These are phyloP conservation scores for Enteromius radiatus DNA, from an alignment of 2,797 vertebrate genomes.

Conservation along the genomic window DNA sequence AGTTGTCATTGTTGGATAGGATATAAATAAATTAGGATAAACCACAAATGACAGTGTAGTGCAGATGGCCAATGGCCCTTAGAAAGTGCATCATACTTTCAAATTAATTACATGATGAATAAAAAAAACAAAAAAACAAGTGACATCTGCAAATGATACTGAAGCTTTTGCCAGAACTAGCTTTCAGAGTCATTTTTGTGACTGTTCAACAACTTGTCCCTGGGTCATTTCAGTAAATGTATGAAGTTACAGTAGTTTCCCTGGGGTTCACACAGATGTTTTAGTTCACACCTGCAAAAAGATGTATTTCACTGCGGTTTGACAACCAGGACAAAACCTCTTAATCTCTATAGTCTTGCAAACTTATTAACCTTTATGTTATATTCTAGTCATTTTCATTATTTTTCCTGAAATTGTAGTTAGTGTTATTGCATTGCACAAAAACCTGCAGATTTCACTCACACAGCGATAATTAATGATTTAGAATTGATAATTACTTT, in stretches of 20 bases:
- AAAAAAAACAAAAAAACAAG: not conserved
- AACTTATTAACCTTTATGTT: not conserved
- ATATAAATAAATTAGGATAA: conserved; percentile 1
- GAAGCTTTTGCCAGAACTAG: not conserved
- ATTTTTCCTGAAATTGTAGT: not conserved
- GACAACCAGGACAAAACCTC: not conserved
- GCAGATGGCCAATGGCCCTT: not conserved
- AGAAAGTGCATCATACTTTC: not conserved
- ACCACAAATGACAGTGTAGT: not conserved
- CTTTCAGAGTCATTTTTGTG: not conserved
- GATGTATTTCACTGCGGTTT: not conserved
- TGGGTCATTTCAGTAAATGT: not conserved
- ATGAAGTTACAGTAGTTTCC: not conserved
- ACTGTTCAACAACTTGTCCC: not conserved
- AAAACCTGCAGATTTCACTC: too few relatives aligned
- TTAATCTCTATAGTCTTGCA: not conserved
- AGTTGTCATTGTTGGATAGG: not conserved
- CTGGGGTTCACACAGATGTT: not conserved
- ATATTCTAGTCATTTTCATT: not conserved
- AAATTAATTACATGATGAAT: not conserved
- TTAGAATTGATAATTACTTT: too few relatives aligned
- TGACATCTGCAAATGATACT: not conserved
- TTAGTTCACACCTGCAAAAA: not conserved
- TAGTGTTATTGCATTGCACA: not conserved
- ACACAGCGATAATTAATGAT: not conserved